These are phyloP conservation scores for Drosophila truncata DNA, from an alignment of 1,140 invertebrate species.

Conservation along the genomic window DNA sequence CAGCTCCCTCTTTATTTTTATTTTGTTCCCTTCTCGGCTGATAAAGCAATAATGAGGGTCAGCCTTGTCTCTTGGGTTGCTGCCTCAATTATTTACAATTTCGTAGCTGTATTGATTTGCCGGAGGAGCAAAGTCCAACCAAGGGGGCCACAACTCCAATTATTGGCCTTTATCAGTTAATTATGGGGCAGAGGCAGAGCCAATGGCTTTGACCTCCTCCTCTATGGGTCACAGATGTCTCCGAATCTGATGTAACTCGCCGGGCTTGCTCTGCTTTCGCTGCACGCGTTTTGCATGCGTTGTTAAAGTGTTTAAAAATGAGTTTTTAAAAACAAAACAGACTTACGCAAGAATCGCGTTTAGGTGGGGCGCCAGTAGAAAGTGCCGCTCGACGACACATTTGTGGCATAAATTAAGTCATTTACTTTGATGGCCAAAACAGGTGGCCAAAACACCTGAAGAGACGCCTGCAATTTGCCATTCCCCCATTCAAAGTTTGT, in stretches of 20 bases:
- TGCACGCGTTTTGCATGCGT: conserved; percentile 80
- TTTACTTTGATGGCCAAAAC: conserved; percentile 53
- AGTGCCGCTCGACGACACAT: conserved; percentile 64
- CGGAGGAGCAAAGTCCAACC: conserved; percentile 36
- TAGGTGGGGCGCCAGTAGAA: conserved; percentile 63
- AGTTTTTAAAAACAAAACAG: conserved; percentile 8
- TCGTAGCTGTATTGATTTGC: conserved; percentile 68
- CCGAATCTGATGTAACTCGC: conserved; percentile 60
- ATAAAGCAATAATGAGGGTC: conserved; percentile 79
- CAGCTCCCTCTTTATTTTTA: conserved; percentile 19
- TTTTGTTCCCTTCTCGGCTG: conserved; percentile 22
- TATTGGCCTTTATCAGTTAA: conserved; percentile 59
- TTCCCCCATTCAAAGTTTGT: conserved; percentile 15
- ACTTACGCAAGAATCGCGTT: conserved; percentile 60
- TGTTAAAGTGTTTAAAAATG: conserved; percentile 58
- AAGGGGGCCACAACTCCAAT: conserved; percentile 33
- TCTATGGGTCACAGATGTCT: conserved; percentile 15
- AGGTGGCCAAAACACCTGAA: conserved; percentile 12
- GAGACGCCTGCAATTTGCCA: conserved; percentile 29
- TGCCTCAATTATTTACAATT: conserved; percentile 76
- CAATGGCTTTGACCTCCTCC: conserved; percentile 52
- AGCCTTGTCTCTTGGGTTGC: conserved; percentile 23
- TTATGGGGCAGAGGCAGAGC: conserved; percentile 35
- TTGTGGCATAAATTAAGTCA: conserved; percentile 76
- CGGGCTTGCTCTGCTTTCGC: conserved; percentile 15